phyloP scores from a whole-genome alignment of 2,888 invertebrate genomes.

The Campaea margaritaria region DNA sequence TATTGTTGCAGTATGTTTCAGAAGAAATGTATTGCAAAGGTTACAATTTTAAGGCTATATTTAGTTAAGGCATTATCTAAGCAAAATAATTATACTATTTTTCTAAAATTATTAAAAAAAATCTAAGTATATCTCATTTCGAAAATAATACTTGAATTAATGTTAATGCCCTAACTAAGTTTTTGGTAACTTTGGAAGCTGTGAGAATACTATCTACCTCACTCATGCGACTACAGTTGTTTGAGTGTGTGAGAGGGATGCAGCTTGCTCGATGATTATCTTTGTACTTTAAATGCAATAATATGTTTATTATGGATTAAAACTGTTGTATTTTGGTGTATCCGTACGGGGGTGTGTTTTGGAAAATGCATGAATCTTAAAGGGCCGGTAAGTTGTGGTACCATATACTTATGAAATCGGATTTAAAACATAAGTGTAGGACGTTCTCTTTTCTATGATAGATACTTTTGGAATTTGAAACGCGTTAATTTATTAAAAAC shows the following conservation, averaged over 20 bases:
- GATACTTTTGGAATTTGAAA: slow-evolving; percentile 1
- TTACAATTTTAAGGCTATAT: slow-evolving; percentile 8
- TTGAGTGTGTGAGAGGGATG: neutral
- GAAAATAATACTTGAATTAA: neutral
- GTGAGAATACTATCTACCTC: slow-evolving; percentile 1
- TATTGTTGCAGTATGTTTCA: slow-evolving; percentile 34
- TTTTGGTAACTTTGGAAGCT: slow-evolving; percentile 6
- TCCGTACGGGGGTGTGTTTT: slow-evolving; percentile 76
- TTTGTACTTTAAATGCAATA: slow-evolving; percentile 50
- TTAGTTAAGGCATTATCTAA: slow-evolving; percentile 12
- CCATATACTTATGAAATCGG: slow-evolving; percentile 28
- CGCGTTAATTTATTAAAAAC: too few species aligned
- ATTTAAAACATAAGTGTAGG: neutral
- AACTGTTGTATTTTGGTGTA: slow-evolving; percentile 70
- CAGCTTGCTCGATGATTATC: slow-evolving; percentile 23
- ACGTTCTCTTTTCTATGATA: neutral
- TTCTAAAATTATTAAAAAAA: too few species aligned
- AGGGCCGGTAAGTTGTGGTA: slow-evolving; percentile 67
- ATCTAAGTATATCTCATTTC: too few species aligned
- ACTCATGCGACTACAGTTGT: slow-evolving; percentile 1
- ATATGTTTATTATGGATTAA: slow-evolving; percentile 65
- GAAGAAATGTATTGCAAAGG: slow-evolving; percentile 14
- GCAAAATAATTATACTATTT: too few species aligned
- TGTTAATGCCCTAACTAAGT: slow-evolving; percentile 9
- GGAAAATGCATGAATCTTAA: slow-evolving; percentile 75